Base-by-base conservation (phyloP, 2,888 invertebrate genomes). In the Drosophila cracens region DNA sequence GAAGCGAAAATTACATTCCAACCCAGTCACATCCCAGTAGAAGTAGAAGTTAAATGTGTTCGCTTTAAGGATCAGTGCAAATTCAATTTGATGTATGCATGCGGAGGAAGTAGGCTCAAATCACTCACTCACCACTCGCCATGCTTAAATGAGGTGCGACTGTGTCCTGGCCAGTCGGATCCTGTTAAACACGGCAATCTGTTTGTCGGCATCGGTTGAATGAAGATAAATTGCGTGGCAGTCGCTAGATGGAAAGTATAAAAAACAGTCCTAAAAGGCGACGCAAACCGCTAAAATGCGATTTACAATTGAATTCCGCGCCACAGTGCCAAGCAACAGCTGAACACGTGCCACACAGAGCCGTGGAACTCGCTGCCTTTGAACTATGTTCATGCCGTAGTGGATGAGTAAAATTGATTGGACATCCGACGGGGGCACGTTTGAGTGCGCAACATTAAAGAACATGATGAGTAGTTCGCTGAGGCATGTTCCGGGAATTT, bases 181-280 rank as follows among this genome's bases (percentile, higher is more conserved):
- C 51, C 49, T 27, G 29, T 38, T 18, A 18, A 46, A 36, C 71
- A 18, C 57, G 54, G 29, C 31, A 36, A 2, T 34, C 49, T 38
- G 46, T 38, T 46, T 38, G 40, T 38, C 49, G 53, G 31, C 48
- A 38, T 33, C 46, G 5, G 25, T 34, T 67, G 53, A 84, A 84
- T 84, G 81, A 87, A 84, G 79, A 84, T 69, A 85, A 85, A 84
- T 84, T 73, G 85, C 62, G 31, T 67, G 31, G 53, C 65, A 46
- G 57, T 7, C 49, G 25, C 25, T 25, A 29, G 25, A 16, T 7
- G 16, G 1, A 16, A 46, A 1, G 16, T 25, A 16, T 38, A 40
- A 70, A 11, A 27, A 53, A 65, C 71, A 67, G 54, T 65, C 68
- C 53, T 52, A 62, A 77, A 34, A 36, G 57, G 65, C 62, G 63